A percentile compares a stretch with the other conserved stretches of the same genome.
These are phyloP conservation scores for Amblyjoppa proteus DNA, from an alignment of 2,888 invertebrate genomes.

Conservation along the genomic window DNA sequence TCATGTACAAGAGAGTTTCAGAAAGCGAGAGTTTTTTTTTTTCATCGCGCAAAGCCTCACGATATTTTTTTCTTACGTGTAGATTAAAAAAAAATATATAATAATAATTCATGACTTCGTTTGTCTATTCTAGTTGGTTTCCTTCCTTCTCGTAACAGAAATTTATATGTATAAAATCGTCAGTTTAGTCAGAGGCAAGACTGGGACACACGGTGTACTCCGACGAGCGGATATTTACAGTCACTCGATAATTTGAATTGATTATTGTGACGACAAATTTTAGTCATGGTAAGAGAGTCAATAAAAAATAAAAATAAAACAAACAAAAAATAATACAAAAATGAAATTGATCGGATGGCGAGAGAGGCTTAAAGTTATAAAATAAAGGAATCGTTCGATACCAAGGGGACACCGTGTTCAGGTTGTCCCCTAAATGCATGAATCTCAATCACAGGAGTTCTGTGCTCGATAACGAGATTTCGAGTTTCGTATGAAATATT, in stretches of 20 bases:
- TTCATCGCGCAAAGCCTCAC: background rate
- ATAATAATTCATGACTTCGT: background rate
- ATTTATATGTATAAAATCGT: background rate
- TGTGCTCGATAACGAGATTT: constrained; percentile 19
- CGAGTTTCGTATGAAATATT: constrained; percentile 21
- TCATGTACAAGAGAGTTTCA: constrained; percentile 38
- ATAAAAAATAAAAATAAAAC: constrained; percentile 14
- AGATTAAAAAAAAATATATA: background rate
- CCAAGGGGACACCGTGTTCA: background rate
- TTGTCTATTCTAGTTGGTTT: background rate
- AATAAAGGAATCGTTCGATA: constrained; percentile 10
- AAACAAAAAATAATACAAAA: constrained; percentile 1
- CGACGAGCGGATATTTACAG: constrained; percentile 28
- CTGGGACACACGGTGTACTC: constrained; percentile 10
- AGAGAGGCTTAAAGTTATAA: constrained; percentile 10
- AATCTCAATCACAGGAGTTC: constrained; percentile 54
- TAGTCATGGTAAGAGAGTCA: constrained; percentile 1
- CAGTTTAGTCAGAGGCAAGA: background rate
- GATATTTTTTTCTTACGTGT: background rate
- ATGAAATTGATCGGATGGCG: constrained; percentile 50
- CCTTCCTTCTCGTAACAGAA: background rate
- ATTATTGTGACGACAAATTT: background rate
- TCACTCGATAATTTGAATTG: background rate
- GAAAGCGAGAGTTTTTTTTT: background rate
- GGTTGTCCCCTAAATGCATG: constrained; percentile 56